These are phyloP conservation scores for Ditylenchus dipsaci DNA, from an alignment of 1,140 invertebrate genomes.

Conservation along the genomic window DNA sequence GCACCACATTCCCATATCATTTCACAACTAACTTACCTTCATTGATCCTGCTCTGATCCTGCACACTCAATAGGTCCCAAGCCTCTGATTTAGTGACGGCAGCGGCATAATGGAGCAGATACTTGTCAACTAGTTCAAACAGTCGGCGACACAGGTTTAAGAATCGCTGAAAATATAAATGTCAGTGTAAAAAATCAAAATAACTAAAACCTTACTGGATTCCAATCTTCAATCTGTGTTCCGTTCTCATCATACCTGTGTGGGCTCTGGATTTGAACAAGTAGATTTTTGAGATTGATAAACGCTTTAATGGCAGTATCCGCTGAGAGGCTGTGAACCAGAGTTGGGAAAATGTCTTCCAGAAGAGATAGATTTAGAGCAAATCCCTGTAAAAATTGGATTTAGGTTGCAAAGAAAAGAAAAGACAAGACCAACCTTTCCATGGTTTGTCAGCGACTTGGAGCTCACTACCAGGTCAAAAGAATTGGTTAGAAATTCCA, in stretches of 20 bases:
- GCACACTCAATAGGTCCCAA: slow-evolving; percentile 36
- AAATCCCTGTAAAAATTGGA: slow-evolving; percentile 43
- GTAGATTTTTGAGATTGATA: slow-evolving; percentile 45
- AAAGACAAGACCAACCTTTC: slow-evolving; percentile 33
- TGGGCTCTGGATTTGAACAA: slow-evolving; percentile 24
- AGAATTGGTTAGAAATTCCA: slow-evolving; percentile 44
- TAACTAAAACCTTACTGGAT: slow-evolving; percentile 31
- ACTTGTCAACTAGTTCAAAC: slow-evolving; percentile 48
- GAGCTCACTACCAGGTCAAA: slow-evolving; percentile 51
- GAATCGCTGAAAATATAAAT: slow-evolving; percentile 42
- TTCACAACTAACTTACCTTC: slow-evolving; percentile 33
- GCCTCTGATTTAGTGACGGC: slow-evolving; percentile 50
- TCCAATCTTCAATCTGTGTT: slow-evolving; percentile 36
- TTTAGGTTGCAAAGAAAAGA: background rate
- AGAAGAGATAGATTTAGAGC: slow-evolving; percentile 50
- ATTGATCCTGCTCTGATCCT: slow-evolving; percentile 48
- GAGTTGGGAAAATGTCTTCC: slow-evolving; percentile 49
- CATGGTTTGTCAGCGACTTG: slow-evolving; percentile 42
- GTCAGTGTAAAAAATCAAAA: background rate
- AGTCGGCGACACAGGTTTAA: slow-evolving; percentile 41
- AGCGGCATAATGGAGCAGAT: slow-evolving; percentile 53
- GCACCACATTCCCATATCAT: too few relatives aligned
- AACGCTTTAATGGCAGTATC: slow-evolving; percentile 52
- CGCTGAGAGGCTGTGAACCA: slow-evolving; percentile 47
- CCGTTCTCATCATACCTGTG: background rate